These are phyloP conservation scores for Calliopsis andreniformis DNA, from an alignment of 1,140 invertebrate genomes.

Conservation along the genomic window DNA sequence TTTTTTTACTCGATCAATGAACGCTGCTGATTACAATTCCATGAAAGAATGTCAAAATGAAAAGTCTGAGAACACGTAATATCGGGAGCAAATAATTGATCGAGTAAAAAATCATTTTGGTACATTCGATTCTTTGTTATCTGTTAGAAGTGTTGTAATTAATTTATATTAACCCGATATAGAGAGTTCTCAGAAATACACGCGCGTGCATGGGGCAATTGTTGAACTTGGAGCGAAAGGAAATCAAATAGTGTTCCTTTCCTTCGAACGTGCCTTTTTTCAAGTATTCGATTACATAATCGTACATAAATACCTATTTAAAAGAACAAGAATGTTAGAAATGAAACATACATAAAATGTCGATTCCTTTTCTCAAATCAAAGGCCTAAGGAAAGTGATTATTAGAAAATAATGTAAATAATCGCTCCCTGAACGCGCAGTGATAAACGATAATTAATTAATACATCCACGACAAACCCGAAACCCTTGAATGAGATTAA, in stretches of 20 bases:
- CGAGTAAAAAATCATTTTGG: constrained; percentile 9
- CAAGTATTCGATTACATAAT: too few species aligned
- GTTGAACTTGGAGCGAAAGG: background rate
- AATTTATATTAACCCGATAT: constrained; percentile 16
- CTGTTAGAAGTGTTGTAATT: constrained; percentile 15
- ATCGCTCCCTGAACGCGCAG: constrained; percentile 11
- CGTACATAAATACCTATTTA: too few species aligned
- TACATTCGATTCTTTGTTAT: constrained; percentile 14
- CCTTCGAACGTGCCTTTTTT: too few species aligned
- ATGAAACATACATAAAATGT: too few species aligned
- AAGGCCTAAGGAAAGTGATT: too few species aligned
- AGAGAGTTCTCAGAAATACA: background rate
- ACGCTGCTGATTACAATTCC: too few species aligned
- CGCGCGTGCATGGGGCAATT: constrained; percentile 16
- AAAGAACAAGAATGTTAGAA: too few species aligned
- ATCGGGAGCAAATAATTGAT: too few species aligned
- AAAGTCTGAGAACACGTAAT: too few species aligned
- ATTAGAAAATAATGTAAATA: background rate
- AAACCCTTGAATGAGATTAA: constrained; percentile 28
- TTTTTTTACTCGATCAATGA: constrained; percentile 28
- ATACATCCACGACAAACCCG: constrained; percentile 8
- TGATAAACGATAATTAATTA: background rate
- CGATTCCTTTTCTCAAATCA: too few species aligned
- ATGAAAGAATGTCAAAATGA: too few species aligned
- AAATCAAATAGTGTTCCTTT: background rate